A percentile compares a stretch with the other conserved stretches of the same genome.
These are phyloP conservation scores for Rhorus exstirpatorius DNA, from an alignment of 2,888 invertebrate species.

Conservation along the genomic window DNA sequence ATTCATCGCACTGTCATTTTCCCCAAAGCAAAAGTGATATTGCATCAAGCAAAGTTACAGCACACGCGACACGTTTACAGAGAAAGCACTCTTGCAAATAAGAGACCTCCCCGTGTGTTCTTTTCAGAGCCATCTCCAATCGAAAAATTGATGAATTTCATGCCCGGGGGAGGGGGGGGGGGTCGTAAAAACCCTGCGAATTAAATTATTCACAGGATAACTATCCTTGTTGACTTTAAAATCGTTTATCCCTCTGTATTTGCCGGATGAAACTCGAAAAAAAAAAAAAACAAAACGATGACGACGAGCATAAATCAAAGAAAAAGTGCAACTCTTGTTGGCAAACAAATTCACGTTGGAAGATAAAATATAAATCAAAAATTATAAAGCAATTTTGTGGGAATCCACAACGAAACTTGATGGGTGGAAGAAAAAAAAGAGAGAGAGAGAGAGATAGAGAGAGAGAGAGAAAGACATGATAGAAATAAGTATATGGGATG, in stretches of 20 bases:
- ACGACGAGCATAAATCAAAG: too few species aligned
- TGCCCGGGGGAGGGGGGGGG: too few species aligned
- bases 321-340: too few species aligned
- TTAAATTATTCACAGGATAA: too few species aligned
- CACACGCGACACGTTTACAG: conserved; percentile 20
- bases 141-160: too few species aligned
- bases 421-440: conserved; percentile 9
- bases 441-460: too few species aligned
- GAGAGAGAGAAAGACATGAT: too few species aligned
- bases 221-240: too few species aligned
- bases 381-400: conserved; percentile 81
- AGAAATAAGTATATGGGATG: conserved; percentile 4
- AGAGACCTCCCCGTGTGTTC: conserved; percentile 25
- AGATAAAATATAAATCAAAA: conserved; percentile 78
- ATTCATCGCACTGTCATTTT: conserved; percentile 27
- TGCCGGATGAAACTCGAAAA: too few species aligned
- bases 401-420: conserved; percentile 77
- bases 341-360: not conserved
- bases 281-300: conserved; percentile 43
- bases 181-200: too few species aligned
- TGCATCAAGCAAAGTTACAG: conserved; percentile 13
- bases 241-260: too few species aligned
- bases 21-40: conserved; percentile 43
- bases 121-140: too few species aligned
- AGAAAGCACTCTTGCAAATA: conserved; percentile 44